Base-by-base conservation (phyloP, 2,797 vertebrate species). In the Florisuga fusca region DNA sequence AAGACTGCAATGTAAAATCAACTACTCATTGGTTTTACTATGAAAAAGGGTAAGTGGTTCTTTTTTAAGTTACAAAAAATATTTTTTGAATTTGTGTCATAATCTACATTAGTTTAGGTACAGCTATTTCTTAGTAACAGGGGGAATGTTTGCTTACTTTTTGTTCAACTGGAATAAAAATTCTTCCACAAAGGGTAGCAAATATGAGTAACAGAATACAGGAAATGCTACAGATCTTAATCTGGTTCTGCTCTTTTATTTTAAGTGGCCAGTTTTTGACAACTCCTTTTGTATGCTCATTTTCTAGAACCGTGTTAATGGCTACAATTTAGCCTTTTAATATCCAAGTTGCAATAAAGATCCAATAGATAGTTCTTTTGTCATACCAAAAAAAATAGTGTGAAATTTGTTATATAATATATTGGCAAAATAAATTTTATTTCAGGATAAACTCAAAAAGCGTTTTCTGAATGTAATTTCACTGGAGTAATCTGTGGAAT, bases 1-100 rank as follows among this genome's bases (percentile, higher is more conserved):
- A 96, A 97, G 89, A 97, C 97, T 54, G 96, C 94, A 92, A 87
- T 91, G 61, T 93, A 98, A 91, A 98, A 96, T 90, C 94, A 97
- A 89, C 54, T 97, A 71, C 87, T 98, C 36, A 74, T 96, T 82
- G 61, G 74, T 83, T 29, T 98, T 79, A 97, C 80, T 50, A 71
- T 82, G 86, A 98, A 77, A 98, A 97, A 95, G 84, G 93, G 96
- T 98, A 94, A 94, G 95, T 97, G 15, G 34, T 75, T 54, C 4
- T 80, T 55, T 38, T 71, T 92, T 71, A 74, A 78, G 15, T 46
- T 22, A 27, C 36, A 15, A 77, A 83, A 45, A 5, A 1, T 34
- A 38, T 77, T 82, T 84, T 76, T 89, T 78, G 0, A 48, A 64
- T 71, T 74, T 86, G 1, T 73, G 16, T 31, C 9, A 61, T 61